Percentiles rank a stretch among this genome's conserved stretches.
phyloP scores from a whole-genome alignment of 2,113 vertebrate species.

The Dipodomys spectabilis region DNA sequence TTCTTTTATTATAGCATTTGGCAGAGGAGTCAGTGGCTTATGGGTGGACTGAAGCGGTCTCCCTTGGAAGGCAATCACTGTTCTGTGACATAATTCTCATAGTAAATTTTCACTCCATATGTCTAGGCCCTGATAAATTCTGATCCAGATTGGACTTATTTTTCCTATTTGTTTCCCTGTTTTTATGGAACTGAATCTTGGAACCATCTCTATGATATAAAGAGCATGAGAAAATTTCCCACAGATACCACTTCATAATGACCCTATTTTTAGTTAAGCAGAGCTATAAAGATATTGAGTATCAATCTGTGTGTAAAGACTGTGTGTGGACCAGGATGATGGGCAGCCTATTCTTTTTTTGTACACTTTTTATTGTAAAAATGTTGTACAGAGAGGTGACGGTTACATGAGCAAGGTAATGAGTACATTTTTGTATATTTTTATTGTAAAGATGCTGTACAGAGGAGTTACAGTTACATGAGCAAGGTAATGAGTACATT shows the following conservation, averaged over 20 bases:
- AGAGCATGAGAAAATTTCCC: background rate
- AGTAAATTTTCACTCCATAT: background rate
- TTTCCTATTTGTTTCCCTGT: background rate
- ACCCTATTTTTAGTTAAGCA: background rate
- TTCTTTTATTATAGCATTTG: background rate
- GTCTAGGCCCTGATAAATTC: background rate
- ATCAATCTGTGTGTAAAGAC: background rate
- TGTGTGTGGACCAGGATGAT: background rate
- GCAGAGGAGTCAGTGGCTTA: background rate
- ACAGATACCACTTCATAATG: background rate
- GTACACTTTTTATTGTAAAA: too few relatives aligned
- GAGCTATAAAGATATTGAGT: background rate
- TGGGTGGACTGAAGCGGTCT: background rate
- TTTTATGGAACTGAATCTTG: conserved; percentile 1
- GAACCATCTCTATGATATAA: background rate
- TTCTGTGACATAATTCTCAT: too few relatives aligned
- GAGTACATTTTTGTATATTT: too few relatives aligned
- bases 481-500: too few relatives aligned
- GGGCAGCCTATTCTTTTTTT: background rate
- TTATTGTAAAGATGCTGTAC: too few relatives aligned
- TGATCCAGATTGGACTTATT: background rate
- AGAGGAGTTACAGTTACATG: too few relatives aligned
- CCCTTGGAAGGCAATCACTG: background rate
- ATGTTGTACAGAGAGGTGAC: too few relatives aligned
- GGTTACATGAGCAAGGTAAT: too few relatives aligned